Evolutionary conservation across 2,797 vertebrate genomes (phyloP).

Genomic region (Parotocinclus haroldoi): DNA sequence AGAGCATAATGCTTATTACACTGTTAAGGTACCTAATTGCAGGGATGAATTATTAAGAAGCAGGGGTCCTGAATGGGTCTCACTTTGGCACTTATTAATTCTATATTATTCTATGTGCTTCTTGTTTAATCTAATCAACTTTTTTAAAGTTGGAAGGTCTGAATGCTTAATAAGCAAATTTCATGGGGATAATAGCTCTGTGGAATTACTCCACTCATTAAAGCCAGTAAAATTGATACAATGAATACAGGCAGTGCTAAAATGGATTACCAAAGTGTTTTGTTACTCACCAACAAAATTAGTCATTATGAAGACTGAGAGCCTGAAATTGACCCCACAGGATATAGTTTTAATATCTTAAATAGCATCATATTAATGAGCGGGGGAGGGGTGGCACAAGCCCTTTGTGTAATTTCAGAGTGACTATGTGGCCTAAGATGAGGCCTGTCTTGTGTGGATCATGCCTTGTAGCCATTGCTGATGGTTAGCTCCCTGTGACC

Average conservation of each 20-base stretch:
- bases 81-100: conserved; percentile 66
- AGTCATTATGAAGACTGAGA: conserved; percentile 52
- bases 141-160: conserved; percentile 58
- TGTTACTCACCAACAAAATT: conserved; percentile 50
- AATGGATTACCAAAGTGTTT: conserved; percentile 63
- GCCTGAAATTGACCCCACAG: conserved; percentile 46
- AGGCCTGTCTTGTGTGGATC: too few relatives aligned
- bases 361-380: neutral
- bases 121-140: conserved; percentile 84
- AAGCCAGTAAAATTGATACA: conserved; percentile 80
- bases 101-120: conserved; percentile 86
- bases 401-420: too few relatives aligned
- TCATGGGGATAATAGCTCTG: conserved; percentile 79
- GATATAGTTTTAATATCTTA: conserved; percentile 60
- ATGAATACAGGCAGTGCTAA: conserved; percentile 51
- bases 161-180: conserved; percentile 79
- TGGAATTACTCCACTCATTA: conserved; percentile 82
- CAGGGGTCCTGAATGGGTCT: conserved; percentile 70
- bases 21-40: conserved; percentile 78
- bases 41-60: conserved; percentile 86
- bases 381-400: too few relatives aligned
- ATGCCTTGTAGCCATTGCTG: too few relatives aligned
- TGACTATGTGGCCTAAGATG: too few relatives aligned
- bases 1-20: conserved; percentile 67
- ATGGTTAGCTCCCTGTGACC: too few relatives aligned